Base-by-base conservation (phyloP, 1,140 invertebrate species). In the Liolophura sinensis region DNA sequence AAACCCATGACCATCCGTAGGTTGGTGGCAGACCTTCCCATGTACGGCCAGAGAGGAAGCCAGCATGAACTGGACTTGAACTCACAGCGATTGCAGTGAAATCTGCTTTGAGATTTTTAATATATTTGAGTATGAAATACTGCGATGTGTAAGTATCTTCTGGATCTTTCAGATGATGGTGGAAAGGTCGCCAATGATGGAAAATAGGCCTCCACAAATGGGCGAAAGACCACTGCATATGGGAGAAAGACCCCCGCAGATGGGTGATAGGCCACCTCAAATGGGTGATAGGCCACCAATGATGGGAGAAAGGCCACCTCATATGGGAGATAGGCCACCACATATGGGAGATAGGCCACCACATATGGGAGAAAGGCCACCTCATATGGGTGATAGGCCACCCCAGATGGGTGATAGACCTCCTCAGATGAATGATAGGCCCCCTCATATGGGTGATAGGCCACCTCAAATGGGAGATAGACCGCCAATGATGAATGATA, bases 361-460 rank as follows among this genome's bases (percentile, higher is more conserved):
- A 54, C 16, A 16, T 22, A 47, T 66, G 20, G 48, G 22, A 15
- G 20, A 27, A 25, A 56, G 40, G 18, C 64, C 57, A 31, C 25
- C 40, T 20, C 40, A n/a, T 40, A 18, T 20, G 46, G 54, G 47
- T 62, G 46, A 16, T n/a, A 20, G 14, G 27, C 40, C 20, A 25
- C 54, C 46, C 12, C 60, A 60, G 20, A 59, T 55, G 40, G 16
- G 50, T 22, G 62, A 48, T 20, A 48, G 61, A 18, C 60, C 67
- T 16, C 60, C 64, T 46, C 58, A 56, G 24, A 56, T 70, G 52
- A 31, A 56, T 60, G 66, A 67, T 15, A 60, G 60, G 46, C 69
- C 72, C 1, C 64, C 68, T 22, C 60, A 63, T 54, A 63, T 57
- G 9, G 60, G 60, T 25, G 60, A 49, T 4, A 56, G 62, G n/a